Percentiles rank a stretch among this genome's conserved stretches.
Conservation (phyloP, 2,113 vertebrate genomes). For the Erythrocercus mccallii region DNA sequence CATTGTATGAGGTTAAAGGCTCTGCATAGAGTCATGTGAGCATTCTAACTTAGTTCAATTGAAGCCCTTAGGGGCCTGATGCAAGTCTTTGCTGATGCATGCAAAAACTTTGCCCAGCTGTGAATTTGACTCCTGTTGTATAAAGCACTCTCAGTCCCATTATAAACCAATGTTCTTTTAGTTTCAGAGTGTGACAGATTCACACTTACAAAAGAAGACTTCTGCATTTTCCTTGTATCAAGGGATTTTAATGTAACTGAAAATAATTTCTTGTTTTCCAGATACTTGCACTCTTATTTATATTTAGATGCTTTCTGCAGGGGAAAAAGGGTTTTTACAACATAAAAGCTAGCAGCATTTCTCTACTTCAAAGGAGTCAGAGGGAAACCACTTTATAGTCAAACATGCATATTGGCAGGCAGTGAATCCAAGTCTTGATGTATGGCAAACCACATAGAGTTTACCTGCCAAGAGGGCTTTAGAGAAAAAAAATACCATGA, state of each 20-base stretch:
- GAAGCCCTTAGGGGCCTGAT: neutral
- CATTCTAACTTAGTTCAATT: neutral
- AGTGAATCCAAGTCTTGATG: neutral
- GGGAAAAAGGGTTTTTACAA: neutral
- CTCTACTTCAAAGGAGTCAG: neutral
- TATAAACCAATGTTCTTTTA: neutral
- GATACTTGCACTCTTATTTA: neutral
- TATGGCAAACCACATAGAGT: neutral
- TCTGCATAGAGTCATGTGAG: neutral
- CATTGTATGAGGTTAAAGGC: neutral
- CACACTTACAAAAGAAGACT: neutral
- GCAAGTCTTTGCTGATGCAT: neutral
- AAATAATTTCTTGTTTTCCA: neutral
- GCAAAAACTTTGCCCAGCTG: neutral
- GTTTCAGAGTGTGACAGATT: neutral
- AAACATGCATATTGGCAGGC: neutral
- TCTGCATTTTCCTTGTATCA: neutral
- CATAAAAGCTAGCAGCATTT: neutral
- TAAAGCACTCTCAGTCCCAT: neutral
- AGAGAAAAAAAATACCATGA: accelerated
- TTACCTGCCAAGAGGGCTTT: neutral
- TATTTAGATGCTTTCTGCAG: neutral
- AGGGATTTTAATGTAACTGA: neutral
- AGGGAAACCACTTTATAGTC: neutral
- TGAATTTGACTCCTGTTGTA: neutral